Evolutionary conservation across 2,113 vertebrate species (phyloP).

Genomic region (Zapus hudsonius): DNA sequence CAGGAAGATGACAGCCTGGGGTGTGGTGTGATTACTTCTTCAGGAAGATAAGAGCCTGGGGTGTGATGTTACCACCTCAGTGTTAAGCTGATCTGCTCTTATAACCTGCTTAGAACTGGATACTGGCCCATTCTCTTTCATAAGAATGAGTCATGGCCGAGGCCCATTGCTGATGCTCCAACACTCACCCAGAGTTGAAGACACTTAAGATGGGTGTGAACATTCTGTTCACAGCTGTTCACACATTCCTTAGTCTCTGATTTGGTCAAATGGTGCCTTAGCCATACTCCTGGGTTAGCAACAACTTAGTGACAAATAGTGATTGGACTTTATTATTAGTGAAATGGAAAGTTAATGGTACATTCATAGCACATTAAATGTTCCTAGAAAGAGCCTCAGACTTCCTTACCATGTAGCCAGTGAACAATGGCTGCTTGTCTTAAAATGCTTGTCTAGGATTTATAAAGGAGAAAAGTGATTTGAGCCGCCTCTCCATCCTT

Average conservation of each 20-base stretch:
- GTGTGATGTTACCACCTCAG: rapidly evolving
- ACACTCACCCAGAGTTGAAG: rapidly evolving
- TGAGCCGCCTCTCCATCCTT: background rate
- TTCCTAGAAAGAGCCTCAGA: background rate
- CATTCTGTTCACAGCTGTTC: rapidly evolving
- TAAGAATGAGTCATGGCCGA: rapidly evolving
- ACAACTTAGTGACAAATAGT: rapidly evolving
- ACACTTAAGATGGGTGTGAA: rapidly evolving
- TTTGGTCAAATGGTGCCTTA: background rate
- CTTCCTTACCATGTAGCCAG: too few species aligned
- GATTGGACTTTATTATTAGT: background rate
- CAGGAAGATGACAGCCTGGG: background rate
- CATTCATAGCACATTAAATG: background rate
- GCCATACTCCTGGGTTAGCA: too few species aligned
- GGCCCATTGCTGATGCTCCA: background rate
- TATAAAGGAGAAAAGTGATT: background rate
- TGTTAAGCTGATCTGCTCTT: background rate
- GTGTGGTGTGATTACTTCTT: rapidly evolving
- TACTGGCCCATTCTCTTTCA: background rate
- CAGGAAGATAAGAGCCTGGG: background rate
- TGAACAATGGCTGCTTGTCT: too few species aligned
- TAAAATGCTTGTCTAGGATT: too few species aligned
- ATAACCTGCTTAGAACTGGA: background rate
- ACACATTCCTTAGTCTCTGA: background rate
- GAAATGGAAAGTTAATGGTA: background rate